These are phyloP conservation scores for Aradophagus sp. DNA, from an alignment of 1,140 invertebrate genomes.

Conservation along the genomic window DNA sequence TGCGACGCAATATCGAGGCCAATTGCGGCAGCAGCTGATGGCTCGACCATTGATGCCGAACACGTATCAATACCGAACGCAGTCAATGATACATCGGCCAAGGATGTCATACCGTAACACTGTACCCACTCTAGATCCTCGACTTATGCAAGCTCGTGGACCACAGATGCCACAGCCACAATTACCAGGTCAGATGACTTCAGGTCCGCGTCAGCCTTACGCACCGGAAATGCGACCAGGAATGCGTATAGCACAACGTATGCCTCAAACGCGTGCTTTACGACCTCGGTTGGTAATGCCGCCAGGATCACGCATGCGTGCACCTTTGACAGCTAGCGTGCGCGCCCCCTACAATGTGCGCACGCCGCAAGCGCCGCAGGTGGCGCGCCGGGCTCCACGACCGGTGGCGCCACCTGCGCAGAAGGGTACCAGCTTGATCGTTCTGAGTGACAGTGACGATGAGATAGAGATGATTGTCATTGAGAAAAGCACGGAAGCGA, in stretches of 20 bases:
- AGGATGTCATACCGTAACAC: slow-evolving; percentile 1
- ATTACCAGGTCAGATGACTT: too few relatives aligned
- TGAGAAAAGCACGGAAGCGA: slow-evolving; percentile 49
- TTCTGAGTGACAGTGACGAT: slow-evolving; percentile 71
- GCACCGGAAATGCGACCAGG: slow-evolving; percentile 3
- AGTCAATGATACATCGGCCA: background rate
- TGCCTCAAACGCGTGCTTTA: background rate
- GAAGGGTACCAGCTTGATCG: slow-evolving; percentile 68
- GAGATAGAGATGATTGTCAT: slow-evolving; percentile 72
- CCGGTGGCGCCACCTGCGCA: slow-evolving; percentile 10
- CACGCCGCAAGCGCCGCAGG: slow-evolving; percentile 1
- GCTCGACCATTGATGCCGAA: background rate
- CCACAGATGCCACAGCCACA: background rate
- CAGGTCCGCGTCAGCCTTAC: too few relatives aligned
- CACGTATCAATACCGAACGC: background rate
- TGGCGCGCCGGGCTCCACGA: slow-evolving; percentile 1
- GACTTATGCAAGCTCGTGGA: slow-evolving; percentile 6
- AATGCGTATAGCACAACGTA: background rate
- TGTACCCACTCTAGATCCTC: background rate
- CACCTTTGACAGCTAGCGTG: background rate
- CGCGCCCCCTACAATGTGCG: slow-evolving; percentile 17
- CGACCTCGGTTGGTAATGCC: slow-evolving; percentile 2
- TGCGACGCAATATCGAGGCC: background rate
- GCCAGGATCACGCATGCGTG: slow-evolving; percentile 8
- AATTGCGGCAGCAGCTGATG: background rate